Evolutionary conservation across 2,797 vertebrate species (phyloP).

Genomic region (Myoxocephalus aenaeus): DNA sequence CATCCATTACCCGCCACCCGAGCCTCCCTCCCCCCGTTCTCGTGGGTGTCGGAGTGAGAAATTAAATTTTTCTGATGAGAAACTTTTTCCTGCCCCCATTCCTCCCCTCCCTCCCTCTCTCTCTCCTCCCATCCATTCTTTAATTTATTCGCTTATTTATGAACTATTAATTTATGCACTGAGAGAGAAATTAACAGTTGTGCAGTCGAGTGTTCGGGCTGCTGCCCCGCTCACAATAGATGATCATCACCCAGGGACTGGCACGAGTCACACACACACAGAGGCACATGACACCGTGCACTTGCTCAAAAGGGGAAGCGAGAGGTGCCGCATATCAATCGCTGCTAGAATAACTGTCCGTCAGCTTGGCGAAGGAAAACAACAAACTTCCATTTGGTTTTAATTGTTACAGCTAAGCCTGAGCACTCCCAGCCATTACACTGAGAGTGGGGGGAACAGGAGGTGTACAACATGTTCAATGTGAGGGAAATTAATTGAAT

Average conservation of each 20-base stretch:
- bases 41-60: slow-evolving; percentile 88
- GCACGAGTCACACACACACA: slow-evolving; percentile 51
- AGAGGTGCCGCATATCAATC: slow-evolving; percentile 58
- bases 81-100: slow-evolving; percentile 79
- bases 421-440: slow-evolving; percentile 27
- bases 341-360: slow-evolving; percentile 50
- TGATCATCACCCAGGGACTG: slow-evolving; percentile 67
- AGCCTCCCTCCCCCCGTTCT: slow-evolving; percentile 70
- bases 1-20: slow-evolving; percentile 54
- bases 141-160: slow-evolving; percentile 89
- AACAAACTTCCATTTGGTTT: slow-evolving; percentile 52
- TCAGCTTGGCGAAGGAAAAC: slow-evolving; percentile 44
- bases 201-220: slow-evolving; percentile 80
- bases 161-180: slow-evolving; percentile 84
- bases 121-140: slow-evolving; percentile 80
- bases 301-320: slow-evolving; percentile 18
- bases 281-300: slow-evolving; percentile 33
- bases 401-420: slow-evolving; percentile 56
- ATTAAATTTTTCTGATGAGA: slow-evolving; percentile 89
- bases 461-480: slow-evolving; percentile 50
- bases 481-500: slow-evolving; percentile 53
- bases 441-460: slow-evolving; percentile 28
- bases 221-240: slow-evolving; percentile 67
- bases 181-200: slow-evolving; percentile 83
- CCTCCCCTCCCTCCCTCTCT: slow-evolving; percentile 55